Evolutionary conservation across 2,797 vertebrate species (phyloP).

Genomic region (Coluber constrictor): DNA sequence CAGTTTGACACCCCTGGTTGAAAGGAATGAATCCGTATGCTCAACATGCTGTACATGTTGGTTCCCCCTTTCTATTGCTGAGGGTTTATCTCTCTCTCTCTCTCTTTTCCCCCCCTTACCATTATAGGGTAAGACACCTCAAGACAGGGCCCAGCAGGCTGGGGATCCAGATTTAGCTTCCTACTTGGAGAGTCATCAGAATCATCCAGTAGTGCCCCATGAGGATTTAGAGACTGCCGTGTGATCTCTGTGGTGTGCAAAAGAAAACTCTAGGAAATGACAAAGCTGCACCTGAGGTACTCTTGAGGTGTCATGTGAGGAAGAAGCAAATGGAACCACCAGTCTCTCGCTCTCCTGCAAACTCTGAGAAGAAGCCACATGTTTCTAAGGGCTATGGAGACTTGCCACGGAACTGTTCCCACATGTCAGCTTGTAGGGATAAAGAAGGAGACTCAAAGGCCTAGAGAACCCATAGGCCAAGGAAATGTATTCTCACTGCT

Average conservation of each 20-base stretch:
- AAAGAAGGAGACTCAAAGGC: slow-evolving; percentile 64
- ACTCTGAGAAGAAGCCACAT: slow-evolving; percentile 67
- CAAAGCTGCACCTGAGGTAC: slow-evolving; percentile 44
- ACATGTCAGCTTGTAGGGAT: slow-evolving; percentile 60
- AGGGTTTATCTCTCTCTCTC: not conserved
- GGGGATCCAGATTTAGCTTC: slow-evolving; percentile 85
- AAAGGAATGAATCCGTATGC: not conserved
- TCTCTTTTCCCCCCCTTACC: not conserved
- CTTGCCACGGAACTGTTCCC: slow-evolving; percentile 61
- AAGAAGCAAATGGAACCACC: slow-evolving; percentile 68
- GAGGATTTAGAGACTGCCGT: slow-evolving; percentile 98
- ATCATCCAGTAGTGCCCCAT: slow-evolving; percentile 71
- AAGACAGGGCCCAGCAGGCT: slow-evolving; percentile 84
- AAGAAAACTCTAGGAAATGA: slow-evolving; percentile 38
- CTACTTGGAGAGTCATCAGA: slow-evolving; percentile 80
- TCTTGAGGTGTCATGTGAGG: slow-evolving; percentile 38
- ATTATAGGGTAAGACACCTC: slow-evolving; percentile 87
- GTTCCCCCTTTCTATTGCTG: not conserved
- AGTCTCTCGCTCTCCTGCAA: slow-evolving; percentile 60
- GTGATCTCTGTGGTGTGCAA: slow-evolving; percentile 68
- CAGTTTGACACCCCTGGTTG: too few species aligned
- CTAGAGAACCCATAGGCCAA: slow-evolving; percentile 66
- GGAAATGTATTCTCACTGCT: slow-evolving; percentile 68
- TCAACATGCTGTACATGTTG: not conserved
- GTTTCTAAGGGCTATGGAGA: slow-evolving; percentile 74